A percentile compares a stretch with the other conserved stretches of the same genome.
Conservation (phyloP, 1,140 invertebrate species). For the Drosophila melanica region DNA sequence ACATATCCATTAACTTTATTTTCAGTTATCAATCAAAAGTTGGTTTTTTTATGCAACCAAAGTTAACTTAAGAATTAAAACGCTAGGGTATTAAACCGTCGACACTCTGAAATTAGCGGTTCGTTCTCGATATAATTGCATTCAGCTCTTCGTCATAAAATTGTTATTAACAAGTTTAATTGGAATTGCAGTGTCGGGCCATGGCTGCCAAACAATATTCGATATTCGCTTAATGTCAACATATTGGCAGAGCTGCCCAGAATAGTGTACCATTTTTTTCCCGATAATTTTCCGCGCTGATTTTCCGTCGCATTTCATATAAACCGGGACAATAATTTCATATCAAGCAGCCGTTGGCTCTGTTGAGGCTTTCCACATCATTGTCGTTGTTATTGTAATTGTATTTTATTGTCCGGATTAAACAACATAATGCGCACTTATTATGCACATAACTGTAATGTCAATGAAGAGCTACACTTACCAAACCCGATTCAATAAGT, state of each 20-base stretch:
- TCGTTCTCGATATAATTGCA: constrained; percentile 19
- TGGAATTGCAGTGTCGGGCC: constrained; percentile 12
- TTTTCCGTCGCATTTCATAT: constrained; percentile 22
- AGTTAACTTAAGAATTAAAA: too few species aligned
- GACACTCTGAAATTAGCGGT: too few species aligned
- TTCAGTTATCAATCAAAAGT: too few species aligned
- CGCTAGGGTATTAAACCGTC: too few species aligned
- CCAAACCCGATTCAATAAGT: background rate
- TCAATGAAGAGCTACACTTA: constrained; percentile 32
- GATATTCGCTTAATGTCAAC: constrained; percentile 21
- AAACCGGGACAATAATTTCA: constrained; percentile 24
- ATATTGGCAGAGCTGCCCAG: constrained; percentile 9
- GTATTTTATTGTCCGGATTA: constrained; percentile 67
- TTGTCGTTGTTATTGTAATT: constrained; percentile 33
- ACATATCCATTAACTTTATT: too few species aligned
- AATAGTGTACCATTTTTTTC: background rate
- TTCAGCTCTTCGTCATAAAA: constrained; percentile 33
- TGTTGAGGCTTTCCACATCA: background rate
- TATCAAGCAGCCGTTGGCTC: constrained; percentile 9
- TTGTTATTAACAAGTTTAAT: constrained; percentile 46
- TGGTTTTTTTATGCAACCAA: too few species aligned
- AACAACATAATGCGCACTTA: constrained; percentile 66
- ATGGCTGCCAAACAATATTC: constrained; percentile 36
- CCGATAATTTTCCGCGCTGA: constrained; percentile 30
- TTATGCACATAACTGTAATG: constrained; percentile 63